Conservation (phyloP, 2,113 vertebrate species). For the Hystrix cristata region DNA sequence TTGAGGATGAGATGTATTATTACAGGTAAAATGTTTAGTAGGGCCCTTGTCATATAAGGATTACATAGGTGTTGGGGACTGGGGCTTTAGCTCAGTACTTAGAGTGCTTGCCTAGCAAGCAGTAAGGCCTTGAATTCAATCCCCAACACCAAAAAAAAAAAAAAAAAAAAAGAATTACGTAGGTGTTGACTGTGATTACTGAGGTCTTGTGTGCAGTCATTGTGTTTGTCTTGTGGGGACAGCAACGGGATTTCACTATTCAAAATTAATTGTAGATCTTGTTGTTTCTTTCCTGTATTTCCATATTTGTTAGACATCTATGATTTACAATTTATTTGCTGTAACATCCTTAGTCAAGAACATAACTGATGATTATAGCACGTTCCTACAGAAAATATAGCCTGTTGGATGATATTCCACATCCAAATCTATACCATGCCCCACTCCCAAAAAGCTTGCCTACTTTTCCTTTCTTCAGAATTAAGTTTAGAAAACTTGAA, state of each 20-base stretch:
- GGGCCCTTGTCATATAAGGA: background rate
- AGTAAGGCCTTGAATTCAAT: too few species aligned
- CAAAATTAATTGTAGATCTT: background rate
- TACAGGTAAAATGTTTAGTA: background rate
- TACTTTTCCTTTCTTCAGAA: background rate
- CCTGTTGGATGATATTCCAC: background rate
- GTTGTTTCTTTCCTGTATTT: background rate
- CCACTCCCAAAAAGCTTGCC: background rate
- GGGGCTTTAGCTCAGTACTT: too few species aligned
- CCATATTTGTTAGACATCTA: background rate
- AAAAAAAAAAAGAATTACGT: background rate
- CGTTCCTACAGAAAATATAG: background rate
- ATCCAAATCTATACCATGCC: background rate
- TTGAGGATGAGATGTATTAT: background rate
- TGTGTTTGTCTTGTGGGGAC: background rate
- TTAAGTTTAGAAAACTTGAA: background rate
- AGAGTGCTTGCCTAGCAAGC: too few species aligned
- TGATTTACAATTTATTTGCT: background rate
- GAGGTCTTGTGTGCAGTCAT: background rate
- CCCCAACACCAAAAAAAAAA: too few species aligned
- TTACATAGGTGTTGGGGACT: background rate
- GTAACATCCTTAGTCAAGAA: background rate
- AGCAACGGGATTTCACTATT: background rate
- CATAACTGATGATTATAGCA: background rate
- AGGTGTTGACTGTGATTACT: background rate